Conservation (phyloP, 2,113 vertebrate genomes). For the Anarhynchus alexandrinus region DNA sequence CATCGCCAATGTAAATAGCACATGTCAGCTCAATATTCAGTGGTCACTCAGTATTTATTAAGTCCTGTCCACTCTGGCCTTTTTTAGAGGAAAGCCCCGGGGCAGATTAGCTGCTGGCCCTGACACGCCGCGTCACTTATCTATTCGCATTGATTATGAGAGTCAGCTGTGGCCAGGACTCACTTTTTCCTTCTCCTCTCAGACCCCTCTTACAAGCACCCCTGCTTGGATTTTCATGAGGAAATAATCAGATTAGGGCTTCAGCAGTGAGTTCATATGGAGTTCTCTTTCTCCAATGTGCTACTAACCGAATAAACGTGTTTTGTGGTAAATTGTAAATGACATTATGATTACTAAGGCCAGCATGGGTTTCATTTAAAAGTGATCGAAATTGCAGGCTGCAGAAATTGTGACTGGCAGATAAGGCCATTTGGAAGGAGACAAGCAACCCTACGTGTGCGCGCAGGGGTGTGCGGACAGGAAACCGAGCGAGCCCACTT, state of each 20-base stretch:
- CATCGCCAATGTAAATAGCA: constrained; percentile 57
- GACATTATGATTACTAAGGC: constrained; percentile 85
- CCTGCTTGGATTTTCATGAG: constrained; percentile 86
- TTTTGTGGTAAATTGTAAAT: constrained; percentile 86
- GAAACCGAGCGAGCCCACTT: neutral
- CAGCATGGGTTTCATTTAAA: constrained; percentile 85
- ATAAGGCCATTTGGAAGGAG: constrained; percentile 65
- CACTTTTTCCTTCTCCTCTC: constrained; percentile 59
- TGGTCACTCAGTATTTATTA: constrained; percentile 80
- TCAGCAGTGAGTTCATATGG: constrained; percentile 83
- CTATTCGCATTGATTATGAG: constrained; percentile 78
- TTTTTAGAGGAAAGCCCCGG: constrained; percentile 69
- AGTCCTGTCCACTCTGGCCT: constrained; percentile 76
- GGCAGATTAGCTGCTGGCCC: constrained; percentile 68
- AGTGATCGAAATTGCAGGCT: constrained; percentile 80
- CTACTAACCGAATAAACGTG: constrained; percentile 85
- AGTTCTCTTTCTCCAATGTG: constrained; percentile 83
- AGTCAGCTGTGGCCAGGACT: constrained; percentile 79
- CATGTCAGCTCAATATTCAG: constrained; percentile 67
- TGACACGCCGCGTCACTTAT: constrained; percentile 72
- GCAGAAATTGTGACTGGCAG: constrained; percentile 80
- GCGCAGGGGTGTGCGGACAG: neutral
- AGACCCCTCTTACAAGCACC: constrained; percentile 79
- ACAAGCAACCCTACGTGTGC: neutral
- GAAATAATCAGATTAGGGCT: constrained; percentile 87